Percentiles rank a stretch among this genome's conserved stretches.
These are phyloP conservation scores for Neoniphon sammara DNA, from an alignment of 2,797 vertebrate genomes.

Conservation along the genomic window DNA sequence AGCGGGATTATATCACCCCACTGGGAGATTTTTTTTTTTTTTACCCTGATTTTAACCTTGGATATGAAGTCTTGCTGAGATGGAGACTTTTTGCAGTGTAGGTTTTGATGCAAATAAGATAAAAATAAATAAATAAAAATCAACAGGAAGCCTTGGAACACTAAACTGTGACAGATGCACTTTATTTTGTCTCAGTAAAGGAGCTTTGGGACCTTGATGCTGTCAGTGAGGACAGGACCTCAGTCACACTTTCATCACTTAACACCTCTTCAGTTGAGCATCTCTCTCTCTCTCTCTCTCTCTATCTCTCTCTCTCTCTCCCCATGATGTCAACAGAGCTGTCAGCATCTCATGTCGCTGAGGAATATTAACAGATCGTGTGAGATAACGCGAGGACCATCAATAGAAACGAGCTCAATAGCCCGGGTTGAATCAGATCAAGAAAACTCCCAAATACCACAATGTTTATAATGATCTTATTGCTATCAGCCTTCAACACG, in stretches of 20 bases:
- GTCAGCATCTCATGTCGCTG: conserved; percentile 23
- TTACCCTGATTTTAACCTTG: no score
- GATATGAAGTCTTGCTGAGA: no score
- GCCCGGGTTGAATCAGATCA: conserved; percentile 17
- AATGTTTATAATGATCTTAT: not conserved
- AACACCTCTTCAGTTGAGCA: no score
- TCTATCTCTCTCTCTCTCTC: not conserved
- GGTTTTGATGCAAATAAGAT: no score
- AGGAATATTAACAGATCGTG: conserved; percentile 26
- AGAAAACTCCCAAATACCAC: not conserved
- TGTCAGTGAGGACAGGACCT: no score
- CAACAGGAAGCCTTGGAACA: not conserved
- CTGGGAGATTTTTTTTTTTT: no score
- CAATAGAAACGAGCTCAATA: not conserved
- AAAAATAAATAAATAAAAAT: no score
- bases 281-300: not conserved
- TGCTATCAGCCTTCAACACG: not conserved
- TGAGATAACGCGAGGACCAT: conserved; percentile 24
- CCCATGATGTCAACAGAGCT: not conserved
- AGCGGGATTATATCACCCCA: no score
- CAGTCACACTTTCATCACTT: not conserved
- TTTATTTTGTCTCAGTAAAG: no score
- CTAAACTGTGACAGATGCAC: not conserved
- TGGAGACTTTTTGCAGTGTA: no score
- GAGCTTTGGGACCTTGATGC: no score